Evolutionary conservation across 2,888 invertebrate species (phyloP), one percentile per base, ranked within the genome.

Genomic region (Xylota sylvarum): DNA sequence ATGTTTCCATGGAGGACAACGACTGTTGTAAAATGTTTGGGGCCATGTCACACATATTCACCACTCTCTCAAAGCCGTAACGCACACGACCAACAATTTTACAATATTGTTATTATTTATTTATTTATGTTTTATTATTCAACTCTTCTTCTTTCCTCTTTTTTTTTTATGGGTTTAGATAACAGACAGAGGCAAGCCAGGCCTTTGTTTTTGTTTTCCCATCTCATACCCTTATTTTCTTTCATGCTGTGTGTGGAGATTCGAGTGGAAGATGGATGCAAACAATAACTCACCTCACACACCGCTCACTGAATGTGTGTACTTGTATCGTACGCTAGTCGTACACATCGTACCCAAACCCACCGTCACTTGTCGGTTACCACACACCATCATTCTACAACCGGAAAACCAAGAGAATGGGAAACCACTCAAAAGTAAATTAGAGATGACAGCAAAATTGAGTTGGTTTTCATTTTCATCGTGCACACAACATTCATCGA

Each of bases 371-470:
- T 65, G 9, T 17, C 48, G 30, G 5, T 43, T 19, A 48, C 50
- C 50, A 14, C 48, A 52, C 50, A 67, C 35, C 32, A 17, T 27
- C 19, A 65, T 48, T 35, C 23, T 48, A 14, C 56, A 23, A 60
- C 17, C 19, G n/a, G 32, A 43, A 43, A 32, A 48, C 23, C 52
- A 1, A 52, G 62, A 64, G 69, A 81, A 81, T 73, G 70, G 72
- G 73, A 86, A 86, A 86, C 86, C 77, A 86, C 86, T 86, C 86
- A 86, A 86, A 86, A 86, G 73, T 64, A 86, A 86, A 78, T 86
- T 78, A 82, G 72, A 86, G 62, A 86, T 86, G 86, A 86, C 86
- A 86, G 86, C 69, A 78, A 73, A 86, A 78, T 86, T 86, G 86
- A 86, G 86, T 86, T 58, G 86, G 73, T 73, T 86, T 86, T 86